Conservation (phyloP, 1,140 invertebrate genomes). For the Grapholita molesta region DNA sequence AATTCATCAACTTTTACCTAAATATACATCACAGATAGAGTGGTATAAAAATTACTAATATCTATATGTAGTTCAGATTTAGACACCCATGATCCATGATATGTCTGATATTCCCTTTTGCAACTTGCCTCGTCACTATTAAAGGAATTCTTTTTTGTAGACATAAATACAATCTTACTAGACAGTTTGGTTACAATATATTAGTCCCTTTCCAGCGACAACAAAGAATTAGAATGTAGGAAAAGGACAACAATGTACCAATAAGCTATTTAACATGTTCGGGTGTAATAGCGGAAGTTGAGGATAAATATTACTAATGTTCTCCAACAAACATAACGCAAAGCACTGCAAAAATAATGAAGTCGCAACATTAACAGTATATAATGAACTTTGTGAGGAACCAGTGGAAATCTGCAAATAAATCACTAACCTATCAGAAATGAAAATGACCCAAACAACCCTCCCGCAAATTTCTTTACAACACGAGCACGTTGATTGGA, state of each 20-base stretch:
- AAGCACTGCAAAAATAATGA: not conserved
- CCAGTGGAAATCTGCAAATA: not conserved
- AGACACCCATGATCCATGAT: not conserved
- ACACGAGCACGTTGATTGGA: conserved; percentile 60
- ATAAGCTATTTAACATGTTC: not conserved
- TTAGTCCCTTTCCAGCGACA: not conserved
- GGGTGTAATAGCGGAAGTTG: not conserved
- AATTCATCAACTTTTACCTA: conserved; percentile 69
- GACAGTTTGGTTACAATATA: not conserved
- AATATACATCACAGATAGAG: conserved; percentile 72
- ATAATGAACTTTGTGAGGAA: not conserved
- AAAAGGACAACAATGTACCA: not conserved
- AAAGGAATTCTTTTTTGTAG: not conserved
- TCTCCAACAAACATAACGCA: not conserved
- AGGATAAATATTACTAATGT: not conserved
- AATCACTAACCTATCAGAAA: not conserved
- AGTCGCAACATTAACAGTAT: not conserved
- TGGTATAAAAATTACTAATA: conserved; percentile 49
- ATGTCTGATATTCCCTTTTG: not conserved
- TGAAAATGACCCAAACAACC: not conserved
- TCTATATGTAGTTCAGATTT: not conserved
- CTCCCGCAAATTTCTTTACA: conserved; percentile 24
- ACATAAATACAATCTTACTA: not conserved
- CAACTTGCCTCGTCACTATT: not conserved
- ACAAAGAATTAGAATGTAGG: not conserved